A percentile compares a stretch with the other conserved stretches of the same genome.
Evolutionary conservation across 2,113 vertebrate species (phyloP).

Genomic region (Prunella fulvescens): DNA sequence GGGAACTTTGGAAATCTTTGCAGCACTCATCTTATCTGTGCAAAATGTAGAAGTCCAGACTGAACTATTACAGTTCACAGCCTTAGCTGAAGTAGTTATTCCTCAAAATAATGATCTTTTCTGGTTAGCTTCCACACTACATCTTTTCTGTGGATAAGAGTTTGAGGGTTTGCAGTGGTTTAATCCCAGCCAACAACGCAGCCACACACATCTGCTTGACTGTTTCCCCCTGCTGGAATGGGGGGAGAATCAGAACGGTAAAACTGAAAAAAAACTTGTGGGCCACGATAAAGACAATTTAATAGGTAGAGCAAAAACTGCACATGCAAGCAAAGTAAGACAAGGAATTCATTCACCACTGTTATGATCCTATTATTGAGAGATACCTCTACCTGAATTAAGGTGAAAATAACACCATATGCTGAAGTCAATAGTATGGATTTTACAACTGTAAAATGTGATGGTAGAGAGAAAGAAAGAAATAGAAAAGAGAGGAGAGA

Average conservation of each 20-base stretch:
- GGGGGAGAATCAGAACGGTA: background rate
- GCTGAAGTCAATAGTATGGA: background rate
- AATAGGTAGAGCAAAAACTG: background rate
- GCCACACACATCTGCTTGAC: background rate
- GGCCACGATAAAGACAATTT: background rate
- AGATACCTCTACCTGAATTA: background rate
- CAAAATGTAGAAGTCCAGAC: background rate
- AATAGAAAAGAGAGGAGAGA: background rate
- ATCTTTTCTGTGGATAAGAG: background rate
- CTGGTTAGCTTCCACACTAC: background rate
- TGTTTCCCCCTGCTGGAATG: background rate
- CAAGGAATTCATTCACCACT: background rate
- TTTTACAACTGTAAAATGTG: background rate
- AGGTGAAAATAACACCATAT: background rate
- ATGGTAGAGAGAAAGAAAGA: background rate
- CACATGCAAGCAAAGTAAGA: background rate
- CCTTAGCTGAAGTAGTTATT: background rate
- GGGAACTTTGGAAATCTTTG: slow-evolving; percentile 12
- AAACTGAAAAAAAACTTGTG: background rate
- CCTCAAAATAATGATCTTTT: background rate
- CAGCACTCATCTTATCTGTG: background rate
- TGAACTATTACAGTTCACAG: background rate
- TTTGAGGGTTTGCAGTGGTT: background rate
- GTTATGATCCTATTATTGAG: background rate
- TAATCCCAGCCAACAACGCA: background rate